phyloP scores from a whole-genome alignment of 2,888 invertebrate species.

The Nemotelus pantherinus region DNA sequence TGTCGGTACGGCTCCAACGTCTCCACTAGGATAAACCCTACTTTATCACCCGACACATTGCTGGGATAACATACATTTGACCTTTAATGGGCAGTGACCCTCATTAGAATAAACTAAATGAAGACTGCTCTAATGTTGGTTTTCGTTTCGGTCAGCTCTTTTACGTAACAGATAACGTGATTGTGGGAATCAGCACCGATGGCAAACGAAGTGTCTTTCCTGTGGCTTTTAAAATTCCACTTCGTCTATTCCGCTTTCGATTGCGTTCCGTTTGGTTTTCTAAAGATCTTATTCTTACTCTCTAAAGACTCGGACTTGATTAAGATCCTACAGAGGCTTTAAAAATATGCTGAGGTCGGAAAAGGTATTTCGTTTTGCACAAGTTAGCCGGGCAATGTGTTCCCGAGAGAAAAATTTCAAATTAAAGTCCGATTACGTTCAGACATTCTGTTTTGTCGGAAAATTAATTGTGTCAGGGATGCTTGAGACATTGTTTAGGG shows the following conservation, averaged over 20 bases:
- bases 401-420: not conserved
- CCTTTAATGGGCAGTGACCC: slow-evolving; percentile 49
- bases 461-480: too few relatives aligned
- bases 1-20: slow-evolving; percentile 30
- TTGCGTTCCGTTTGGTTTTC: not conserved
- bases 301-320: slow-evolving; percentile 25
- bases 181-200: slow-evolving; percentile 47
- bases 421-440: not conserved
- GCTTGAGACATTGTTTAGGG: too few relatives aligned
- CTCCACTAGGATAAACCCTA: slow-evolving; percentile 16
- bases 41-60: slow-evolving; percentile 21
- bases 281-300: not conserved
- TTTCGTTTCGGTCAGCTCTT: slow-evolving; percentile 49
- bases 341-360: slow-evolving; percentile 38
- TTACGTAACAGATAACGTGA: slow-evolving; percentile 42
- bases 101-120: slow-evolving; percentile 51
- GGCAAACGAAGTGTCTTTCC: slow-evolving; percentile 12
- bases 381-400: not conserved
- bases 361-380: slow-evolving; percentile 4
- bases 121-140: slow-evolving; percentile 48
- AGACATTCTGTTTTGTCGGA: too few relatives aligned
- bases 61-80: slow-evolving; percentile 7
- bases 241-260: not conserved
- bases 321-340: slow-evolving; percentile 33
- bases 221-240: slow-evolving; percentile 35